Evolutionary conservation across 2,797 vertebrate species (phyloP), one percentile per base, ranked within the genome.

Genomic region (Artibeus lituratus): DNA sequence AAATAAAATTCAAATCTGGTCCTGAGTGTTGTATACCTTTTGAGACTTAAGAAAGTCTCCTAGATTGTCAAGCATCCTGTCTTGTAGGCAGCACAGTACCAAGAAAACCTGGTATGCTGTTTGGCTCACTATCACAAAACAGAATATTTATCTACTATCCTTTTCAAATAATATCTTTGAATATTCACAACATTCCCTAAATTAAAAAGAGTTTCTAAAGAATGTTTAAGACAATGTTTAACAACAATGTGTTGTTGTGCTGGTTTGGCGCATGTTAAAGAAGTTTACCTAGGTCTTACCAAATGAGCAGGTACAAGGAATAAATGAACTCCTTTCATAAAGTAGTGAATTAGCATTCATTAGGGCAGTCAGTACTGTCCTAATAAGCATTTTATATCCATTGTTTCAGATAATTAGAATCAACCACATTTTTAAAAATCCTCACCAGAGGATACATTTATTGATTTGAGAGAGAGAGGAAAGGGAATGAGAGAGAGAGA

Each of bases 1-100:
- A 91, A 76, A 93, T 70, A 96, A 90, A 87, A 93, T 77, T 51
- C 85, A 92, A 87, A 93, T 89, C n/a, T 88, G 24, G 14, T 93
- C 65, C 62, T 70, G 35, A n/a, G 32, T 51, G 59, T 37, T 55
- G 19, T 44, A 70, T 0, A 39, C 22, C 21, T 69, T 35, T 81
- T 81, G 9, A 90, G 39, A 92, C 18, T 74, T 87, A 70, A 72
- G 44, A 90, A 87, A 83, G 47, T 82, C 47, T 85, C 39, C 21
- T 49, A 83, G 49, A 86, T 1, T 84, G 62, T 44, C 35, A 94
- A 88, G 47, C 11, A 82, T 47, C 39, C 62, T 91, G 65, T 85
- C 72, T 53, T 93, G 29, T 96, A 92, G 32, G 35, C 29, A 95
- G 93, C 57, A 84, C 12, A 76, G 8, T 51, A 29, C 29, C 69